Base-by-base conservation (phyloP, 2,113 vertebrate species). In the Gymnogyps californianus region DNA sequence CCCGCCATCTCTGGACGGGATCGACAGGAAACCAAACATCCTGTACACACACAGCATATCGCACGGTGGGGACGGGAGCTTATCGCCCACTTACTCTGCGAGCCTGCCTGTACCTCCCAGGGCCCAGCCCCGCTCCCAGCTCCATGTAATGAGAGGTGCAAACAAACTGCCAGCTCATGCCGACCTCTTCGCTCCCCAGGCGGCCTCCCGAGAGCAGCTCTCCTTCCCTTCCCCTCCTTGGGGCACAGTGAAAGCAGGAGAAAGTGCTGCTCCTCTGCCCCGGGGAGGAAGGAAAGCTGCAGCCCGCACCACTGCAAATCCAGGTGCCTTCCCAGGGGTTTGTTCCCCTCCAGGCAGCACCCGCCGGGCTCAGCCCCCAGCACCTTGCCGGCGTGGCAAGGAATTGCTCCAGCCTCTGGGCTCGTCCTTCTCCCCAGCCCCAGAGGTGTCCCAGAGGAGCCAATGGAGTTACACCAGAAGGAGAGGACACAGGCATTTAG, bases 141-240 rank as follows among this genome's bases (percentile, higher is more conserved):
- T 80, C 44, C 66, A 87, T 0, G 0, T 47, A 80, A 80, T 3
- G 17, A 69, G 55, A 84, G 55, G 8, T 34, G 40, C 51, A 90
- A 96, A 92, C 49, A 91, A 78, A 74, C 62, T 79, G 64, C 81
- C 96, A 96, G 82, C 55, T 97, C 94, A 94, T 16, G 17, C 59
- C 0, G 2, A 72, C 38, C 28, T 67, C 57, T 84, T 64, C 0
- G 0, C 34, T 93, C 52, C 47, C 49, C 70, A 52, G 47, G 46
- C 0, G 0, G 47, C 65, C 36, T 72, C 66, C 2, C 0, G 3
- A n/a, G n/a, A 89, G 38, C 44, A 87, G 67, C 21, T 81, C 51
- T 67, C 52, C 49, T 83, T 32, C 67, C 65, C 4, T 55, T 86
- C 28, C 71, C 4, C 2, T 82, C 40, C 77, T 36, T 3, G 2